Percentiles rank a stretch among this genome's conserved stretches.
phyloP scores from a whole-genome alignment of 35 echinoderm and acorn worm species.

The Holothuria glaberrima region DNA sequence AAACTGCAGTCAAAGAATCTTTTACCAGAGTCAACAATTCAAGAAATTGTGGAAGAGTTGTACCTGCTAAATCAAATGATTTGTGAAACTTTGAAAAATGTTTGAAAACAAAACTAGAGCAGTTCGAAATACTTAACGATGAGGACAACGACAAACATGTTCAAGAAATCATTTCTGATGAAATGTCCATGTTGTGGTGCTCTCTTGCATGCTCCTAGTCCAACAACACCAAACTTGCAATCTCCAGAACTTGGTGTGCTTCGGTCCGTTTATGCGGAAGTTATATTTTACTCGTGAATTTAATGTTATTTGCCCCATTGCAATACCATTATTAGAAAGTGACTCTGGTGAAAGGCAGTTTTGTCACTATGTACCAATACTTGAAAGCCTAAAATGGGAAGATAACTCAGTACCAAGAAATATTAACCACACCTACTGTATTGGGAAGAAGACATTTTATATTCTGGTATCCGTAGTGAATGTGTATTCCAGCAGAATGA shows the following conservation, averaged over 20 bases:
- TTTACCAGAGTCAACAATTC: background rate
- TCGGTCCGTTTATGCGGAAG: slow-evolving; percentile 27
- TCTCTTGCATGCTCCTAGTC: slow-evolving; percentile 5
- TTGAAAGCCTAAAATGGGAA: slow-evolving; percentile 8
- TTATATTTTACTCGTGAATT: background rate
- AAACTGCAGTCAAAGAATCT: slow-evolving; percentile 18
- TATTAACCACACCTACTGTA: too few species aligned
- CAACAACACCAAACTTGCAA: background rate
- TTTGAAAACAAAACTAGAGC: background rate
- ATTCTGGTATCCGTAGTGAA: background rate
- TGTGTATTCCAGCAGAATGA: background rate
- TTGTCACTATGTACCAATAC: slow-evolving; percentile 57
- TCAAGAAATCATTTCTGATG: background rate
- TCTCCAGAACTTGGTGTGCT: slow-evolving; percentile 16
- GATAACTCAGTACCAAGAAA: background rate
- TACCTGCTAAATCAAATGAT: background rate
- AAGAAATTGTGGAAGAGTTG: slow-evolving; percentile 32
- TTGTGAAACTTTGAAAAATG: background rate
- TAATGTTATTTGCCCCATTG: background rate
- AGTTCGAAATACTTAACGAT: background rate
- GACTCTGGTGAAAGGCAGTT: background rate
- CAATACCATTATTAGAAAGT: background rate
- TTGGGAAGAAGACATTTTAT: background rate
- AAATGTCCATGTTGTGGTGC: background rate
- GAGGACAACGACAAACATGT: background rate